Percentiles rank a stretch among this genome's conserved stretches.
phyloP scores from a whole-genome alignment of 2,113 vertebrate species.

The Melanerpes formicivorus region DNA sequence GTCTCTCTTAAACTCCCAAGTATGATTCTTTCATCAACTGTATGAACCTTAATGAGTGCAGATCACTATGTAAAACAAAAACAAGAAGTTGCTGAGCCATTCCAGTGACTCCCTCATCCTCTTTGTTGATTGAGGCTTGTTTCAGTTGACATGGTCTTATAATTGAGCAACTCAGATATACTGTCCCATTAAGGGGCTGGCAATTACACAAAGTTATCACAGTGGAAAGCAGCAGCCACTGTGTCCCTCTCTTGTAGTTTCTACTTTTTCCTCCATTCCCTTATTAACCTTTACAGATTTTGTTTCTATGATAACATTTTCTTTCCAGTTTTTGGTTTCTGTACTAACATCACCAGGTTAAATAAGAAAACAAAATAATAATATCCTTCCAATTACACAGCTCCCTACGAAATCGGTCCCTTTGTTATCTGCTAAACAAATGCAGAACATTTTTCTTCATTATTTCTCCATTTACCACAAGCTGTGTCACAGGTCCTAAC shows the following conservation, averaged over 20 bases:
- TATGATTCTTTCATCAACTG: neutral
- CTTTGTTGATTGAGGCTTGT: neutral
- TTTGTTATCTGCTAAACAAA: slow-evolving; percentile 40
- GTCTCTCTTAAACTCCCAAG: neutral
- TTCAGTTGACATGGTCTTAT: neutral
- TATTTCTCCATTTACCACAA: slow-evolving; percentile 14
- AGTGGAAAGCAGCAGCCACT: neutral
- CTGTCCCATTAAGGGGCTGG: neutral
- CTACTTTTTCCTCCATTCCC: neutral
- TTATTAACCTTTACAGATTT: slow-evolving; percentile 7
- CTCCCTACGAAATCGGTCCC: neutral
- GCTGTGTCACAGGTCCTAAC: neutral
- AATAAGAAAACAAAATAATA: neutral
- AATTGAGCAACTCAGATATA: neutral
- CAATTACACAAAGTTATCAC: neutral
- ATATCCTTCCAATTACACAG: slow-evolving; percentile 6
- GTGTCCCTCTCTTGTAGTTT: neutral
- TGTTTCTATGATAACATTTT: neutral
- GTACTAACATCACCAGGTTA: neutral
- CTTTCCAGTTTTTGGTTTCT: no score
- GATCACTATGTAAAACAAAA: neutral
- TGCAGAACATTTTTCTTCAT: neutral
- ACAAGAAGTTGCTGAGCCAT: neutral
- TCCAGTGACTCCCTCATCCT: neutral
- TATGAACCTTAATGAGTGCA: neutral